Evolutionary conservation across 2,113 vertebrate species (phyloP).

Genomic region (Agapornis roseicollis): DNA sequence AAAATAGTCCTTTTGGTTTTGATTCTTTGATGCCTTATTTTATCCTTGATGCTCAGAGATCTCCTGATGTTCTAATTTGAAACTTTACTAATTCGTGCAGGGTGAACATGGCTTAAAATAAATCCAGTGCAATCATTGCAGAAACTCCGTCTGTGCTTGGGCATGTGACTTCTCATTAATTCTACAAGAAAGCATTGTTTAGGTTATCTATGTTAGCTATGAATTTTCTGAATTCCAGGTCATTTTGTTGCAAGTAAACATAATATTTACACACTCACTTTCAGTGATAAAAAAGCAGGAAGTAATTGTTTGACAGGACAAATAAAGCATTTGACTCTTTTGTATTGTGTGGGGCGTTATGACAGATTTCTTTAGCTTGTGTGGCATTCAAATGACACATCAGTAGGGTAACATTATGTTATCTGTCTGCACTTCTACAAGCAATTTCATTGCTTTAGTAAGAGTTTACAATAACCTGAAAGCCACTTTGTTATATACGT

Average conservation of each 20-base stretch:
- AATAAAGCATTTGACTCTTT: background rate
- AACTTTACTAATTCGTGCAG: background rate
- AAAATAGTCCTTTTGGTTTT: background rate
- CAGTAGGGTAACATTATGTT: background rate
- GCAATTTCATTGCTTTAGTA: background rate
- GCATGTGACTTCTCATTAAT: background rate
- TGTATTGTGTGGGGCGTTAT: background rate
- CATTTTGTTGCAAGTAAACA: background rate
- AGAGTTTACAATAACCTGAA: background rate
- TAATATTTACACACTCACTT: background rate
- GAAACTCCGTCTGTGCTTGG: background rate
- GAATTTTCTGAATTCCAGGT: background rate
- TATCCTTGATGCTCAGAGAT: background rate
- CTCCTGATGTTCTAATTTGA: background rate
- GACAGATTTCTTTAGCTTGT: conserved; percentile 21
- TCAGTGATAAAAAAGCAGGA: background rate
- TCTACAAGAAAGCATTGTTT: background rate
- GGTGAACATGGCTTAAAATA: background rate
- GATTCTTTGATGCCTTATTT: background rate
- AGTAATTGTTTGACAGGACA: conserved; percentile 24
- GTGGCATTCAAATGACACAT: background rate
- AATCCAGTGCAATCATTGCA: background rate
- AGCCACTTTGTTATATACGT: background rate
- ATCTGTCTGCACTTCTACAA: background rate
- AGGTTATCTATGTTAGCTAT: background rate